Conservation (phyloP, 2,113 vertebrate species). For the Oryzias curvinotus region DNA sequence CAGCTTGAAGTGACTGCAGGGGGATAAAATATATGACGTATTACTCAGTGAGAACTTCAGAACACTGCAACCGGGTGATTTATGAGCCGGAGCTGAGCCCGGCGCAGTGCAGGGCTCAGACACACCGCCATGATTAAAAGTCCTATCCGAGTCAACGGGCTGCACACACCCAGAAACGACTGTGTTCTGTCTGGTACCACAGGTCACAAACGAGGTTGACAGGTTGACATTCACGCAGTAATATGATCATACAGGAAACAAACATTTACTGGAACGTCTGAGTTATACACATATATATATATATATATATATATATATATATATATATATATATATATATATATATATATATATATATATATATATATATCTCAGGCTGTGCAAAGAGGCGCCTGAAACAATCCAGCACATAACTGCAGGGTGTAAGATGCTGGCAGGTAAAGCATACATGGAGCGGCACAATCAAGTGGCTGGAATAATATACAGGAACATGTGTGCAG, state of each 20-base stretch:
- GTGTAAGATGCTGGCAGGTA: no score
- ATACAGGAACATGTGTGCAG: no score
- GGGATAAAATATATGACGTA: constrained; percentile 44
- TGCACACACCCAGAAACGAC: constrained; percentile 44
- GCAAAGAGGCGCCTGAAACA: no score
- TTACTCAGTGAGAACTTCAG: constrained; percentile 50
- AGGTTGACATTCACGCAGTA: constrained; percentile 53
- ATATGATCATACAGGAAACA: constrained; percentile 45
- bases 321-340: no score
- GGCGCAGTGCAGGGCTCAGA: constrained; percentile 29
- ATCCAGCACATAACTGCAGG: no score
- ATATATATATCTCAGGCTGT: no score
- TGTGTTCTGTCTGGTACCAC: constrained; percentile 46
- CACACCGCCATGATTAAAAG: constrained; percentile 61
- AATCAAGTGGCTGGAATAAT: no score
- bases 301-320: no score
- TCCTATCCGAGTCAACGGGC: constrained; percentile 45
- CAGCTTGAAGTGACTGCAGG: constrained; percentile 26
- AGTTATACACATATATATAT: background rate
- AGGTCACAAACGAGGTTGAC: constrained; percentile 50
- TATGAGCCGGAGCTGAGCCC: constrained; percentile 56
- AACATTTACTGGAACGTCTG: constrained; percentile 23
- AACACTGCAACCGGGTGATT: constrained; percentile 65
- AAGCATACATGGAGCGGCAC: no score
- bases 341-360: no score